Conservation (phyloP, 2,797 vertebrate genomes). For the Bryconaethiops microstoma region DNA sequence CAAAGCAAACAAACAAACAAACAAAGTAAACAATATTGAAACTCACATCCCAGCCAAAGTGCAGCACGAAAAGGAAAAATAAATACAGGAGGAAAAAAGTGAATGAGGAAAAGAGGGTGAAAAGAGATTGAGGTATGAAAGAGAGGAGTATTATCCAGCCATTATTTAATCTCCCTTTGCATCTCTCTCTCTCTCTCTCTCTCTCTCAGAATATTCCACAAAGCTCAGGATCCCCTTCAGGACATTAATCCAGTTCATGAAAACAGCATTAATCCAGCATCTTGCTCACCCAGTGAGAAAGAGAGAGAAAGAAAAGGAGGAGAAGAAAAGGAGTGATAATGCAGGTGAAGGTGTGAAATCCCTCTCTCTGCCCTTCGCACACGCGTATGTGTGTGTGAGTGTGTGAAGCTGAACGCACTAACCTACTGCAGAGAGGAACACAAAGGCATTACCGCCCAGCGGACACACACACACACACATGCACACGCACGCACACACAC, state of each 20-base stretch:
- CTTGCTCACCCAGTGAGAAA: too few relatives aligned
- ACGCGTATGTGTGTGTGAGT: slow-evolving; percentile 23
- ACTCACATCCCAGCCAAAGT: not conserved
- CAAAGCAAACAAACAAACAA: not conserved
- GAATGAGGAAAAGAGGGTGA: not conserved
- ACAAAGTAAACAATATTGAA: not conserved
- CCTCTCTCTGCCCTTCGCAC: slow-evolving; percentile 62
- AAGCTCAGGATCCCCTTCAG: not conserved
- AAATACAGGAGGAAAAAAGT: too few relatives aligned
- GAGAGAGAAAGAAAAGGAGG: too few relatives aligned
- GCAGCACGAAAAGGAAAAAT: not conserved
- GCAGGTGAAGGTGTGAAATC: slow-evolving; percentile 36
- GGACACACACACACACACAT: slow-evolving; percentile 7
- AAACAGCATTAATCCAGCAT: not conserved
- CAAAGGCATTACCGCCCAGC: slow-evolving; percentile 48
- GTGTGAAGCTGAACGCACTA: slow-evolving; percentile 66
- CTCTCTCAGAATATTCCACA: slow-evolving; percentile 46
- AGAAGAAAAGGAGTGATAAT: not conserved
- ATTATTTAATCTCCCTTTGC: too few relatives aligned
- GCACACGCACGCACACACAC: not conserved
- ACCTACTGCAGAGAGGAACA: slow-evolving; percentile 65
- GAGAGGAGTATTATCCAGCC: slow-evolving; percentile 26
- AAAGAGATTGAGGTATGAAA: slow-evolving; percentile 24
- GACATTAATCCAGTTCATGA: not conserved
- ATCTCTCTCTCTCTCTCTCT: slow-evolving; percentile 46